Conservation (phyloP, 2,888 invertebrate species). For the Callyntrura sp. region DNA sequence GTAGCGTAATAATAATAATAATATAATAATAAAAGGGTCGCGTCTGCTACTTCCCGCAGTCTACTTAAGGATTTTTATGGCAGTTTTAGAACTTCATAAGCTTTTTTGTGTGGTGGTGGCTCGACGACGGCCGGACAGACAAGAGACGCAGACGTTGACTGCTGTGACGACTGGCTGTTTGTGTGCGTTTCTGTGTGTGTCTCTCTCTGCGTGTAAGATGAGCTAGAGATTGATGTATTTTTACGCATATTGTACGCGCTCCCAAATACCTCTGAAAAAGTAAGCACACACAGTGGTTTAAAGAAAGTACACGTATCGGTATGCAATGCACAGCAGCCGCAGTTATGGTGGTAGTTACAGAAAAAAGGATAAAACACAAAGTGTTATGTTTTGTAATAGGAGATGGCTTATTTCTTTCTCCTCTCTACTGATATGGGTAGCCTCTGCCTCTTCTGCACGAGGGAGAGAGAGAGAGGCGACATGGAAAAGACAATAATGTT, state of each 20-base stretch:
- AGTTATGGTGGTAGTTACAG: conserved; percentile 1
- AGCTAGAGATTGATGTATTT: conserved; percentile 75
- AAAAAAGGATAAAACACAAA: conserved; percentile 66
- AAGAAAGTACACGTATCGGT: not conserved
- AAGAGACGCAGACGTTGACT: conserved; percentile 53
- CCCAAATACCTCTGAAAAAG: conserved; percentile 31
- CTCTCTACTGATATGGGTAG: not conserved
- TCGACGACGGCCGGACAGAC: conserved; percentile 64
- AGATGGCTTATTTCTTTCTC: conserved; percentile 73
- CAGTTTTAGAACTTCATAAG: conserved; percentile 77
- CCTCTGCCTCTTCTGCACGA: not conserved
- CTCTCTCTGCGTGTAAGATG: conserved; percentile 65
- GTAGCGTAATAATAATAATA: conserved; percentile 58
- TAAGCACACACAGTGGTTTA: not conserved
- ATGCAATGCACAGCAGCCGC: not conserved
- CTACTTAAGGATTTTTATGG: conserved; percentile 65
- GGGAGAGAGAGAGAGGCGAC: not conserved
- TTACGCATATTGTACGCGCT: conserved; percentile 70
- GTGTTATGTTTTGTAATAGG: conserved; percentile 76
- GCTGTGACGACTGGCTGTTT: conserved; percentile 58
- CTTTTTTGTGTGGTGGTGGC: conserved; percentile 52
- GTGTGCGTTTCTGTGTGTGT: conserved; percentile 31
- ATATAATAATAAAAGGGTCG: conserved; percentile 66
- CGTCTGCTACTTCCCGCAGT: conserved; percentile 58
- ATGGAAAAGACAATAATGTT: conserved; percentile 49